Conservation (phyloP, 2,113 vertebrate genomes). For the Meriones unguiculatus region DNA sequence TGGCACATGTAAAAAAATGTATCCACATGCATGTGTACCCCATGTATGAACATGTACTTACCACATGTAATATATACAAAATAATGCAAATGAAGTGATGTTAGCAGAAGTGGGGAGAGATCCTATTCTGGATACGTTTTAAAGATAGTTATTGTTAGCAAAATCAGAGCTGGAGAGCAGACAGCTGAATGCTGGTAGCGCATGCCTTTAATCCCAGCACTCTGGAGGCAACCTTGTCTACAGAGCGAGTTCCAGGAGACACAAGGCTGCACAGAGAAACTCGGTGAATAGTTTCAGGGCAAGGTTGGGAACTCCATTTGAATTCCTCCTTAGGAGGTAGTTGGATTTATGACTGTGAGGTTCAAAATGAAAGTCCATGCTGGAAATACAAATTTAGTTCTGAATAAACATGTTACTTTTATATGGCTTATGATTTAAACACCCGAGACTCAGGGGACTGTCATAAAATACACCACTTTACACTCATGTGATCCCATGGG, state of each 20-base stretch:
- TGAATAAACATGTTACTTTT: neutral
- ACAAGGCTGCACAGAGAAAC: neutral
- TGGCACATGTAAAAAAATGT: neutral
- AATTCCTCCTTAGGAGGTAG: neutral
- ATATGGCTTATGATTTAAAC: constrained; percentile 31
- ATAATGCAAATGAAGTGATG: neutral
- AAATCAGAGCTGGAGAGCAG: neutral
- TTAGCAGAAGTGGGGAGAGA: neutral
- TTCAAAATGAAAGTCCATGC: neutral
- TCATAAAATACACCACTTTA: neutral
- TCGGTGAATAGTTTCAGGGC: neutral
- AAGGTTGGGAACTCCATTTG: neutral
- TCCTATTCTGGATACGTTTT: neutral
- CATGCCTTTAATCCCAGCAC: neutral
- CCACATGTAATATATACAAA: neutral
- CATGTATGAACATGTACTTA: neutral
- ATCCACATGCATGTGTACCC: neutral
- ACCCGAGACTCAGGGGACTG: neutral
- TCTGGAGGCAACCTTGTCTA: neutral
- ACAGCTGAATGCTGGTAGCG: neutral
- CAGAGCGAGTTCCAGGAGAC: neutral
- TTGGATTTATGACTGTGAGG: neutral
- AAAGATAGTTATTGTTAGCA: neutral
- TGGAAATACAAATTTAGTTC: constrained; percentile 19
- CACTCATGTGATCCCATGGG: neutral